These are phyloP conservation scores for Falcunculus frontatus DNA, from an alignment of 2,113 vertebrate genomes.

Conservation along the genomic window DNA sequence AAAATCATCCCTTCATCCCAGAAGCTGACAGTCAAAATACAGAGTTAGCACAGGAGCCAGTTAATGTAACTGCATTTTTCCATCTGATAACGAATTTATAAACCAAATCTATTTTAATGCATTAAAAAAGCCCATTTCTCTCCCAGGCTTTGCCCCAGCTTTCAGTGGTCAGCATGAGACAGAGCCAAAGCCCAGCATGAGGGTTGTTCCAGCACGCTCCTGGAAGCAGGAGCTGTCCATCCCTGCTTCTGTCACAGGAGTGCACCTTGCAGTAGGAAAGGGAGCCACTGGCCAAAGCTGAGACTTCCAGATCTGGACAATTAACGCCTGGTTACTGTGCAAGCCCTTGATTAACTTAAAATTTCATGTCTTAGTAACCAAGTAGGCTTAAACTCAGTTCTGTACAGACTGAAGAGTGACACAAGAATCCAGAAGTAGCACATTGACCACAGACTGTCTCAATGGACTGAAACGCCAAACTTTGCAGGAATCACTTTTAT, in stretches of 20 bases:
- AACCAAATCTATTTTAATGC: not conserved
- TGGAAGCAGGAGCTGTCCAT: not conserved
- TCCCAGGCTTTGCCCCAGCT: not conserved
- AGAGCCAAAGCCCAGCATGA: accelerated
- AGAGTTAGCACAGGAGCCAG: not conserved
- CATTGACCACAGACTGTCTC: not conserved
- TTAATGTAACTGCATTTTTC: not conserved
- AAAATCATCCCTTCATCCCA: accelerated
- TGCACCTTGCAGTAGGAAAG: not conserved
- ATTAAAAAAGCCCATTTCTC: not conserved
- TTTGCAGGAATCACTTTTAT: not conserved
- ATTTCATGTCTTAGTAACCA: not conserved
- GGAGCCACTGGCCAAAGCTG: not conserved
- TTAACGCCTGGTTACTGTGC: not conserved
- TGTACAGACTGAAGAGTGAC: not conserved
- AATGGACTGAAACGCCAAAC: not conserved
- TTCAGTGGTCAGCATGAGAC: not conserved
- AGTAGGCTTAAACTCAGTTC: not conserved
- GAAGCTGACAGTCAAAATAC: not conserved
- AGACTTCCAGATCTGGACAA: not conserved
- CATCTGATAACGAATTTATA: not conserved
- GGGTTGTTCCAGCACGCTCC: not conserved
- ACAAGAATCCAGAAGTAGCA: not conserved
- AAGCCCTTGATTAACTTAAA: not conserved
- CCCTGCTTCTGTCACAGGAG: not conserved